Conservation (phyloP, 2,797 vertebrate species). For the Pseudotriccus pelzelni region DNA sequence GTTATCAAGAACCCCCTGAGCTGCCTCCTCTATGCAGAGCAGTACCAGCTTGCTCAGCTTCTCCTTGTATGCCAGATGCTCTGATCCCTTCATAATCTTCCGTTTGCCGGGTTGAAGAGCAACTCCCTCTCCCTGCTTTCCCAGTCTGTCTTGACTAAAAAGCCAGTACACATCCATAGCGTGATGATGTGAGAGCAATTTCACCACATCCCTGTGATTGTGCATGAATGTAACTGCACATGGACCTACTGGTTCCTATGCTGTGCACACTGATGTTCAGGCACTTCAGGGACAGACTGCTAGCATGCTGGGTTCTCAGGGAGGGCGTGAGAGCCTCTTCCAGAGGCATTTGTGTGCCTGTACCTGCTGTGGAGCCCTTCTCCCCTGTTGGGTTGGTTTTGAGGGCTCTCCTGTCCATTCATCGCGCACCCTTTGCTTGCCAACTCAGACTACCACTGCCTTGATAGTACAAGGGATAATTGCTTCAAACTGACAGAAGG, state of each 20-base stretch:
- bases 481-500: neutral
- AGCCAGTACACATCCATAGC: neutral
- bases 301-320: neutral
- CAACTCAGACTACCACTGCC: neutral
- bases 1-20: neutral
- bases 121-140: neutral
- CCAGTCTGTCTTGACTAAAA: neutral
- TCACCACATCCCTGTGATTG: fast-evolving
- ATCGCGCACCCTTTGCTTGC: neutral
- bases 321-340: neutral
- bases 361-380: fast-evolving
- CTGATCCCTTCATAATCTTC: neutral
- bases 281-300: neutral
- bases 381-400: neutral
- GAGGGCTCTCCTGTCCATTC: neutral
- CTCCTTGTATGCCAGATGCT: neutral
- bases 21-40: neutral
- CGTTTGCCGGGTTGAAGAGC: neutral
- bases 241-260: neutral
- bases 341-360: neutral
- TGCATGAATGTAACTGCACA: fast-evolving
- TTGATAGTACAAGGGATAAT: neutral
- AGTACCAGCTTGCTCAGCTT: neutral
- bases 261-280: no score
- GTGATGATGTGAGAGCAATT: neutral